phyloP scores from a whole-genome alignment of 2,797 vertebrate species.

The Gambelia wislizenii region DNA sequence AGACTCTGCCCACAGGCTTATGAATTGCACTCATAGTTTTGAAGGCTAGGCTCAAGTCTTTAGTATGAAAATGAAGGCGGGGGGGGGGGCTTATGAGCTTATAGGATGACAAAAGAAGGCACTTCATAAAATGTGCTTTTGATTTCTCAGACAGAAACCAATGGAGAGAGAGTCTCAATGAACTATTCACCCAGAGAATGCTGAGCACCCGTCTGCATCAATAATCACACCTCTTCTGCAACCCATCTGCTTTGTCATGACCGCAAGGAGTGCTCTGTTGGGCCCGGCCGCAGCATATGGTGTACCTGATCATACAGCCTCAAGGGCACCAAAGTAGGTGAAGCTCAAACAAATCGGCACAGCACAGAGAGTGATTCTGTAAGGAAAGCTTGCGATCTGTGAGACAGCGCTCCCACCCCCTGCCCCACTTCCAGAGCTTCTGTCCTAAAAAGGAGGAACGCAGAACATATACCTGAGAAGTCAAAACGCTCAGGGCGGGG shows the following conservation, averaged over 20 bases:
- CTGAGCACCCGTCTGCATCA: background rate
- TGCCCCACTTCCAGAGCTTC: background rate
- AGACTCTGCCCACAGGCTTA: background rate
- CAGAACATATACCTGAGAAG: background rate
- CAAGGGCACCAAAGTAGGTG: background rate
- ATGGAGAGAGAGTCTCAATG: too few species aligned
- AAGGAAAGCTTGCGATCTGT: background rate
- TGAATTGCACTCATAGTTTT: background rate
- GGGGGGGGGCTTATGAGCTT: background rate
- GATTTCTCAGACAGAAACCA: background rate
- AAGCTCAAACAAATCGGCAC: background rate
- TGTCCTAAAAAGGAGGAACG: background rate
- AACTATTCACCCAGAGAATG: background rate
- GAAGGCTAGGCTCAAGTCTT: background rate
- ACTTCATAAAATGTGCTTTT: background rate
- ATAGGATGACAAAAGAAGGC: background rate
- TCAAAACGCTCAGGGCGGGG: too few species aligned
- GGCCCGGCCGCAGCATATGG: background rate
- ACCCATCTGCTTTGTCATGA: background rate
- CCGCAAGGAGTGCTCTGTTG: background rate
- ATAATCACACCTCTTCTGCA: background rate
- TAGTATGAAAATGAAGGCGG: background rate
- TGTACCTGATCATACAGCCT: background rate
- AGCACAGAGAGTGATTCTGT: background rate
- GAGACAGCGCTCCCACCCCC: background rate